Evolutionary conservation across 1,140 invertebrate genomes (phyloP).

Genomic region (Cataglyphis hispanica): DNA sequence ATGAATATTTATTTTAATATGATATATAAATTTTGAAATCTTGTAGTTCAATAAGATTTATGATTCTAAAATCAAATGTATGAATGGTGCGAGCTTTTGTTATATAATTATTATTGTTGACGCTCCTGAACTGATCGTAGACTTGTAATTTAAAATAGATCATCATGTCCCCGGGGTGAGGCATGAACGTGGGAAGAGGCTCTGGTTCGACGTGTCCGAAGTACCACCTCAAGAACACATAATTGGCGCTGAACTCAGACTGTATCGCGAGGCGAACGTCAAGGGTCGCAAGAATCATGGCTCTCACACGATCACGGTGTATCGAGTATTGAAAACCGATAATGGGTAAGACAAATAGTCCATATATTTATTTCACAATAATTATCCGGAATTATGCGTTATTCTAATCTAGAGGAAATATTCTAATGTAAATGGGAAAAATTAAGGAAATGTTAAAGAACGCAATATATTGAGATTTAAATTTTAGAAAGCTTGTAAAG

Average conservation of each 20-base stretch:
- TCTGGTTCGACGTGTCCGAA: constrained; percentile 97
- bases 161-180: constrained; percentile 91
- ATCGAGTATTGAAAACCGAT: constrained; percentile 79
- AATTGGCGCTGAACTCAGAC: constrained; percentile 93
- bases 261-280: constrained; percentile 90
- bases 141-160: constrained; percentile 82
- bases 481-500: not conserved
- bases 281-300: constrained; percentile 78
- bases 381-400: too few species aligned
- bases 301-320: constrained; percentile 83
- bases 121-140: constrained; percentile 27
- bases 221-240: constrained; percentile 92
- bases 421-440: not conserved
- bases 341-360: constrained; percentile 78
- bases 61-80: not conserved
- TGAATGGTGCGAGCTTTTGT: not conserved
- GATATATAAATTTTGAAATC: not conserved
- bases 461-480: not conserved
- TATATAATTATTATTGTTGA: constrained; percentile 39
- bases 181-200: constrained; percentile 93
- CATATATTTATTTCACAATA: not conserved
- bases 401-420: too few species aligned
- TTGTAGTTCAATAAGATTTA: not conserved
- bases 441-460: not conserved
- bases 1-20: not conserved